A percentile compares a stretch with the other conserved stretches of the same genome.
Evolutionary conservation across 1,140 invertebrate genomes (phyloP).

Genomic region (Procambarus clarkii): DNA sequence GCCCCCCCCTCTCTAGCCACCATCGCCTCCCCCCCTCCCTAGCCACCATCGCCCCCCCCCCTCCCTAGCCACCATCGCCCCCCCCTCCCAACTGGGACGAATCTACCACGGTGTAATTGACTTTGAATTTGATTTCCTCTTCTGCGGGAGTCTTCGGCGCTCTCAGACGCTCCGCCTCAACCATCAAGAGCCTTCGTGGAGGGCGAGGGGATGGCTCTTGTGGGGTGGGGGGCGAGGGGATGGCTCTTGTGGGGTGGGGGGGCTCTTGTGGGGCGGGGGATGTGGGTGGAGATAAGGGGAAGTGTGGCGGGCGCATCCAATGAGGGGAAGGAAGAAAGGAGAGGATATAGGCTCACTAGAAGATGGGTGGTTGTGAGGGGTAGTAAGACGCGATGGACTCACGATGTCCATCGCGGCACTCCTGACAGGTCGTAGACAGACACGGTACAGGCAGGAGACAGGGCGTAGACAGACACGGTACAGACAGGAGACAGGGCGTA

Average conservation of each 20-base stretch:
- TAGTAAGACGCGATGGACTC: no score
- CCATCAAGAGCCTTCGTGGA: not conserved
- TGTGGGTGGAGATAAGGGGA: not conserved
- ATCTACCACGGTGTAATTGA: slow-evolving; percentile 29
- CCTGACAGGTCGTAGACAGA: no score
- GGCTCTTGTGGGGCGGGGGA: not conserved
- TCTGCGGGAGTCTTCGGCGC: slow-evolving; percentile 1
- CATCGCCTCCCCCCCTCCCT: not conserved
- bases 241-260: not conserved
- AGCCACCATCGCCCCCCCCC: not conserved
- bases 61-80: not conserved
- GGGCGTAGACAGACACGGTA: no score
- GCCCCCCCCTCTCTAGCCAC: not conserved
- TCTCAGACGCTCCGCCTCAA: not conserved
- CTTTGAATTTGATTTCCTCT: slow-evolving; percentile 38
- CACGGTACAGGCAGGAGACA: no score
- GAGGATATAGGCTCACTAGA: no score
- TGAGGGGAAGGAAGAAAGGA: no score
- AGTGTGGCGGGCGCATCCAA: not conserved
- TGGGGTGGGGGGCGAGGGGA: no score
- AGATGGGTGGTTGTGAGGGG: no score
- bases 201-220: not conserved
- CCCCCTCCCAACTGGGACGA: slow-evolving; percentile 1
- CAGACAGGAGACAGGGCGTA: no score
- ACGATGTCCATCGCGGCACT: no score